Evolutionary conservation across 2,113 vertebrate genomes (phyloP).

Genomic region (Myiagra hebetior): DNA sequence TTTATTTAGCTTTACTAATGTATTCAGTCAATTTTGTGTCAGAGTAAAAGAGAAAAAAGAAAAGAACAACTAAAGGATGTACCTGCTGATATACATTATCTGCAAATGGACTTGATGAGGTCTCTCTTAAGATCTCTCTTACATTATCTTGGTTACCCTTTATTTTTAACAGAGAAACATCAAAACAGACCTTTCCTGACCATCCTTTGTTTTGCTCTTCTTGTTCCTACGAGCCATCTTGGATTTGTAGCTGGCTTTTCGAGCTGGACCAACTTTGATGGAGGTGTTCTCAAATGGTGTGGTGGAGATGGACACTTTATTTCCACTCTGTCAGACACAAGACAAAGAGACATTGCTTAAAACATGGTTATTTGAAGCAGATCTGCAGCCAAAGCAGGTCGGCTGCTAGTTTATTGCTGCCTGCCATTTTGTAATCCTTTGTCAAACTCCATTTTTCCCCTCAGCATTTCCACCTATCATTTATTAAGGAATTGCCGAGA

Average conservation of each 20-base stretch:
- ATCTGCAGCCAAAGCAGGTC: not conserved
- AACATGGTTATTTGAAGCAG: not conserved
- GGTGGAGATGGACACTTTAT: constrained; percentile 92
- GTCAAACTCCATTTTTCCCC: constrained; percentile 44
- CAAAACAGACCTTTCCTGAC: constrained; percentile 86
- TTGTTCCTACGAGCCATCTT: constrained; percentile 97
- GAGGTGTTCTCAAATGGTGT: constrained; percentile 96
- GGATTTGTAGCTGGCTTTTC: constrained; percentile 87
- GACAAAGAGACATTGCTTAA: not conserved
- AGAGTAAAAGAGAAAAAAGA: not conserved
- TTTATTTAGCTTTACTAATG: not conserved
- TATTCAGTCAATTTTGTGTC: not conserved
- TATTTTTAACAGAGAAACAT: not conserved
- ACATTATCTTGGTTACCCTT: not conserved
- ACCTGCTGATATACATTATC: not conserved
- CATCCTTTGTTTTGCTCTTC: constrained; percentile 88
- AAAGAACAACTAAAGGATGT: not conserved
- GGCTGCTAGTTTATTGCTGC: not conserved
- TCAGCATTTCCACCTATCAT: constrained; percentile 17
- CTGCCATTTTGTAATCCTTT: constrained; percentile 41
- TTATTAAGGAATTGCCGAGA: constrained; percentile 38
- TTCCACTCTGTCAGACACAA: constrained; percentile 82
- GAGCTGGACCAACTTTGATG: constrained; percentile 93
- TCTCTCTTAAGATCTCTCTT: not conserved
- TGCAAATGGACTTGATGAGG: not conserved